These are phyloP conservation scores for Drosophila antonietae DNA, from an alignment of 2,888 invertebrate species.

Conservation along the genomic window DNA sequence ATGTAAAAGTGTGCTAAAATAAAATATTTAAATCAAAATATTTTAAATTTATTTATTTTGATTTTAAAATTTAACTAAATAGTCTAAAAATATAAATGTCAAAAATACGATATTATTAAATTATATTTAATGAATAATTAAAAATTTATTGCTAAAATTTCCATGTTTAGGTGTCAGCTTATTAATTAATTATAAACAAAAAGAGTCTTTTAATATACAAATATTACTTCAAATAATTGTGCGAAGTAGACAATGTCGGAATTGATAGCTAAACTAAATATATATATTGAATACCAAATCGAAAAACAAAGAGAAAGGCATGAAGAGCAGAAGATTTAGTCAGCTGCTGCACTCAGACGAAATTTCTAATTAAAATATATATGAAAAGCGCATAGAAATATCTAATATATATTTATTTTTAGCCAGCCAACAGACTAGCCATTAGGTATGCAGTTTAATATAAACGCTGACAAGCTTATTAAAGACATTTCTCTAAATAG, in stretches of 20 bases:
- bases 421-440: neutral
- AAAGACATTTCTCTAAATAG: slow-evolving; percentile 23
- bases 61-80: too few species aligned
- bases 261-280: too few species aligned
- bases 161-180: too few species aligned
- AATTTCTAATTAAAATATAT: slow-evolving; percentile 6
- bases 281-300: neutral
- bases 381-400: neutral
- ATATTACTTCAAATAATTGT: neutral
- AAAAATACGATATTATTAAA: too few species aligned
- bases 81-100: too few species aligned
- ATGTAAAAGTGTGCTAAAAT: too few species aligned
- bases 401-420: neutral
- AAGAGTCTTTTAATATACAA: neutral
- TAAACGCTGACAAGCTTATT: slow-evolving; percentile 9
- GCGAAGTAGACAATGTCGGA: too few species aligned
- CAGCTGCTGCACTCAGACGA: neutral
- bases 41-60: too few species aligned
- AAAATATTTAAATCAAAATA: too few species aligned
- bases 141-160: too few species aligned
- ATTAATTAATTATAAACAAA: too few species aligned
- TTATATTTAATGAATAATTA: neutral
- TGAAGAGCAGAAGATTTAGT: neutral
- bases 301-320: neutral
- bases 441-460: slow-evolving; percentile 1